Evolutionary conservation across 2,797 vertebrate genomes (phyloP), one percentile per base, ranked within the genome.

Genomic region (Borostomias antarcticus): DNA sequence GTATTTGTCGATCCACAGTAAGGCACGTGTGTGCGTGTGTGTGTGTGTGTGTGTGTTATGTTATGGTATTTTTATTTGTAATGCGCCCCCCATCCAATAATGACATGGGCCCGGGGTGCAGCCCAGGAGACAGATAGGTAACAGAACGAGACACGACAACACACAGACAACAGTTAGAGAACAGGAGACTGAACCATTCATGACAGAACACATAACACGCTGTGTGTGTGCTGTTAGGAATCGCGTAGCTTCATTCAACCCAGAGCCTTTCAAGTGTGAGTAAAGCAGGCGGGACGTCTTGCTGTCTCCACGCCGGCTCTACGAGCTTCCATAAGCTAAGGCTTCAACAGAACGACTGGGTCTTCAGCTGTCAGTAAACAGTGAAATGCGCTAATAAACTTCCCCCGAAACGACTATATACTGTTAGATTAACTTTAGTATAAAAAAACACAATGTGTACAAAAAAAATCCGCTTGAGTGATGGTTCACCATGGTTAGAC

Each of bases 171-270:
- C n/a, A n/a, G n/a, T n/a, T n/a, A n/a, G n/a, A n/a, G n/a, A n/a
- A n/a, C n/a, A n/a, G n/a, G n/a, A n/a, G n/a, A n/a, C n/a, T n/a
- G n/a, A n/a, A n/a, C n/a, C n/a, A n/a, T n/a, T n/a, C n/a, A n/a
- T n/a, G n/a, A n/a, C n/a, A n/a, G n/a, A n/a, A n/a, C n/a, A n/a
- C n/a, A n/a, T n/a, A n/a, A n/a, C n/a, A n/a, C n/a, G n/a, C n/a
- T n/a, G n/a, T n/a, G n/a, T n/a, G n/a, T 61, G 68, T 74, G 23
- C 62, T 68, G 75, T 75, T 77, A 76, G 48, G 56, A n/a, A 60
- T 45, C 23, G 52, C 75, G 81, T 57, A 51, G 86, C 88, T 68
- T 92, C 88, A 87, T 90, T 78, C 73, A 87, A 88, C 86, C 86
- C 88, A 84, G 48, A 78, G 72, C 50, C 77, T 72, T 75, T 57